These are phyloP conservation scores for Bungarus multicinctus DNA, from an alignment of 2,113 vertebrate species.

Conservation along the genomic window DNA sequence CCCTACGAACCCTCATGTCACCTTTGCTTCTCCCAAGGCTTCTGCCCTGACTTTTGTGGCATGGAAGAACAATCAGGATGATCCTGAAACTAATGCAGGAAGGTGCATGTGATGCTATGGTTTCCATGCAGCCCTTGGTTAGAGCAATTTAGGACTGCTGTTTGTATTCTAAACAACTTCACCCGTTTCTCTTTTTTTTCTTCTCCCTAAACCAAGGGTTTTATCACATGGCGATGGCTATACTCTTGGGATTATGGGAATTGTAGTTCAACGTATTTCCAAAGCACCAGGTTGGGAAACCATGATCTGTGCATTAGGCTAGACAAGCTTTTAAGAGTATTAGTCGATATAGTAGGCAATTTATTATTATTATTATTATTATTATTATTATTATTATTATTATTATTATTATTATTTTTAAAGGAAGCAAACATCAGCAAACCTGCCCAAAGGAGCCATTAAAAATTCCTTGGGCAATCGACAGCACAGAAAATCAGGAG, in stretches of 20 bases:
- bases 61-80: too few relatives aligned
- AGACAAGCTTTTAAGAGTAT: neutral
- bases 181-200: neutral
- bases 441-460: neutral
- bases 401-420: too few relatives aligned
- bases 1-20: neutral
- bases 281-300: neutral
- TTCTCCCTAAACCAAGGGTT: neutral
- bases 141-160: neutral
- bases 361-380: neutral
- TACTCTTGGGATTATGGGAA: neutral
- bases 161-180: neutral
- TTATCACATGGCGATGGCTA: neutral
- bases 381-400: too few relatives aligned
- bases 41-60: neutral
- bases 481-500: neutral
- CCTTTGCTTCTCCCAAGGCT: neutral
- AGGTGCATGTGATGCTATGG: neutral
- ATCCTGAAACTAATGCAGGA: neutral
- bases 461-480: neutral
- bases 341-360: neutral
- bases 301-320: neutral
- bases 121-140: neutral
- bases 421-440: neutral
- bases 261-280: neutral